Percentiles rank a stretch among this genome's conserved stretches.
Evolutionary conservation across 2,888 invertebrate genomes (phyloP).

Genomic region (Drosophila formosana): DNA sequence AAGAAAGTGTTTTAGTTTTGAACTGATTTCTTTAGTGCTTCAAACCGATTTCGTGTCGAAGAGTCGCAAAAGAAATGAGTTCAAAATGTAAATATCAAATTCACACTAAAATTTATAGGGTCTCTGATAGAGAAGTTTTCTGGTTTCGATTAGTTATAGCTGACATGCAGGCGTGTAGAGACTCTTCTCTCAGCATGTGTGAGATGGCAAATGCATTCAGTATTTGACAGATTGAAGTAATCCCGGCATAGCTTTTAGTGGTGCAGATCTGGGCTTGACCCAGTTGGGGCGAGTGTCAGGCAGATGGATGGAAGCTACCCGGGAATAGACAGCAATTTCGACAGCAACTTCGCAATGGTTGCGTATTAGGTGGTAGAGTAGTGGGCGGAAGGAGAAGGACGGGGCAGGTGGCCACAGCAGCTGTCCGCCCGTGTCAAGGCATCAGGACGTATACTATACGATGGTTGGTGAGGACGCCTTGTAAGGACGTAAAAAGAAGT

Average conservation of each 20-base stretch:
- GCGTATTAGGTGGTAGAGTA: conserved; percentile 19
- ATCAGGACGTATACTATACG: conserved; percentile 2
- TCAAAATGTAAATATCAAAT: not conserved
- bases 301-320: conserved; percentile 24
- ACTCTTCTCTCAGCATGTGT: not conserved
- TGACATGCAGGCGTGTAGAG: not conserved
- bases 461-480: conserved; percentile 8
- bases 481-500: conserved; percentile 41
- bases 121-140: not conserved
- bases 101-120: not conserved
- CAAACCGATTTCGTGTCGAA: not conserved
- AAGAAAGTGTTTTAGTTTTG: too few species aligned
- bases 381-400: too few species aligned
- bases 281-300: conserved; percentile 30
- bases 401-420: too few species aligned
- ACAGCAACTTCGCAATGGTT: conserved; percentile 29
- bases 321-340: conserved; percentile 28
- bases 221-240: conserved; percentile 49
- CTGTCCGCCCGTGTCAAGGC: conserved; percentile 38
- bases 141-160: not conserved
- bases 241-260: conserved; percentile 45
- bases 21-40: too few species aligned
- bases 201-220: conserved; percentile 25
- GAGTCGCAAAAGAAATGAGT: not conserved
- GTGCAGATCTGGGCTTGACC: conserved; percentile 10